Evolutionary conservation across 2,797 vertebrate genomes (phyloP), one percentile per base, ranked within the genome.

Genomic region (Cetoscarus ocellatus): DNA sequence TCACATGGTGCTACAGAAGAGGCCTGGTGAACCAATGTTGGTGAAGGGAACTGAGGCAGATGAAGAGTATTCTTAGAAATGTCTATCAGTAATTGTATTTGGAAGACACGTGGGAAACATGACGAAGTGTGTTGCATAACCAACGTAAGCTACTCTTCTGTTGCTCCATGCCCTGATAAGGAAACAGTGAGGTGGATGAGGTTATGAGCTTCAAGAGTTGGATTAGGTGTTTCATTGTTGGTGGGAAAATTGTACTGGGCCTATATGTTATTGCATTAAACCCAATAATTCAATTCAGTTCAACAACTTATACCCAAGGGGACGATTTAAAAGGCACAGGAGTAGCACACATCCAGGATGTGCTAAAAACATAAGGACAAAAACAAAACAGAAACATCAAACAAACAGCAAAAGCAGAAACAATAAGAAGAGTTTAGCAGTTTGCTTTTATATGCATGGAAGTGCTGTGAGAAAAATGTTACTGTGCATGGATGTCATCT

Each of bases 11-110:
- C 61, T 61, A 35, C 47, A 65, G 71, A n/a, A 78, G 62, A 47
- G 57, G 69, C 17, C 72, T 61, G 68, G 71, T 57, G 50, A 15
- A 36, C 54, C 63, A 55, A 65, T 59, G 38, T 56, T 17, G 49
- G 50, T 63, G 48, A 70, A 73, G 61, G 70, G 70, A 38, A 63
- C 8, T 40, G 54, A 68, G 43, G 61, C 43, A 67, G 57, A 50
- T 86, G 74, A 83, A 79, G 75, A 73, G 75, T 80, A 84, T 80
- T 80, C 86, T 86, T 74, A 88, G 77, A 78, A 80, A 69, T 34
- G 61, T 75, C 69, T 64, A 70, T 88, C 81, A 73, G 77, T 48
- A 38, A 77, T 82, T 75, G 67, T 14, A 53, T 66, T 76, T 72
- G 57, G 75, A 68, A 79, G 62, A 84, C 50, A 80, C 53, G 11